These are phyloP conservation scores for Propithecus coquereli DNA, from an alignment of 2,113 vertebrate species.

Conservation along the genomic window DNA sequence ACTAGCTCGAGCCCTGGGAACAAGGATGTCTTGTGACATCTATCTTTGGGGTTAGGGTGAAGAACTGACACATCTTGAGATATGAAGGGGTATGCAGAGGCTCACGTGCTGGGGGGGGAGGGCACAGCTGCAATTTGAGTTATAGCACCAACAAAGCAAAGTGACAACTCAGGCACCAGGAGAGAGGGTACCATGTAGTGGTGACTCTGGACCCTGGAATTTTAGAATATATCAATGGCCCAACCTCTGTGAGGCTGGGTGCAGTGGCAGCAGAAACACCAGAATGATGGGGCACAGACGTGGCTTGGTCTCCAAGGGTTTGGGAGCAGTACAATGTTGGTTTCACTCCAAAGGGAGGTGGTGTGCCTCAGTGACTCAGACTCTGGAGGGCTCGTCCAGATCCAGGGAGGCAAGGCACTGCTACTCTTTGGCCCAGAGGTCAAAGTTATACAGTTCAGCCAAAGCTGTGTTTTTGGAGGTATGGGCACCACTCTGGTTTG, in stretches of 20 bases:
- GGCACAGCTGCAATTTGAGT: not conserved
- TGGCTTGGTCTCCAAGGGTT: not conserved
- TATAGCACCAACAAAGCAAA: not conserved
- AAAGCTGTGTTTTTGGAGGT: too few relatives aligned
- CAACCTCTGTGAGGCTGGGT: too few relatives aligned
- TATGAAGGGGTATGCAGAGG: too few relatives aligned
- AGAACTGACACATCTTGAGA: not conserved
- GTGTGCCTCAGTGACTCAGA: not conserved
- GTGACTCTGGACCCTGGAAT: too few relatives aligned
- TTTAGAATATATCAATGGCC: too few relatives aligned
- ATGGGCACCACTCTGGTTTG: too few relatives aligned
- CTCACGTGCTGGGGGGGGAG: not conserved
- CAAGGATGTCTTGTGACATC: not conserved
- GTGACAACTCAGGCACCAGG: not conserved
- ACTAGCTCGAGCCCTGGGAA: not conserved
- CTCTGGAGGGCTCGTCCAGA: not conserved
- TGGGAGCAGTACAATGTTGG: not conserved
- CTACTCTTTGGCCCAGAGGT: not conserved
- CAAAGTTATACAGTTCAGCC: too few relatives aligned
- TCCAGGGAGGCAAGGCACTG: not conserved
- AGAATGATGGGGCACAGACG: too few relatives aligned
- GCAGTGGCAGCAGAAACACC: too few relatives aligned
- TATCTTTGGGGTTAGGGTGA: not conserved
- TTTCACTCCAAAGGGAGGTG: not conserved
- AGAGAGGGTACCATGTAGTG: too few relatives aligned